These are phyloP conservation scores for Smutsia gigantea DNA, from an alignment of 2,797 vertebrate genomes.

Conservation along the genomic window DNA sequence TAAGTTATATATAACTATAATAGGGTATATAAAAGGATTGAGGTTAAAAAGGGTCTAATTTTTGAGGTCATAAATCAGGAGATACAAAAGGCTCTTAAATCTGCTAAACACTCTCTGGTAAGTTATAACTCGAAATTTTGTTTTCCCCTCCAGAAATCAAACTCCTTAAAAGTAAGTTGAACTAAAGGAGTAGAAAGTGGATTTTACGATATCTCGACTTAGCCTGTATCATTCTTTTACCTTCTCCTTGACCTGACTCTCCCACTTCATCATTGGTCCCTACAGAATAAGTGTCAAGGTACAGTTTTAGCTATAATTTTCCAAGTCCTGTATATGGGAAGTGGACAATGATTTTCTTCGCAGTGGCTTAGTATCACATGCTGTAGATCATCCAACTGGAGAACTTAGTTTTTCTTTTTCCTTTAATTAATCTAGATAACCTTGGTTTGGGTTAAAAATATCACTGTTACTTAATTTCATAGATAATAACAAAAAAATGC, in stretches of 20 bases:
- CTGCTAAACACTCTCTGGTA: background rate
- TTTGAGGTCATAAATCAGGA: background rate
- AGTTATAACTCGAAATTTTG: background rate
- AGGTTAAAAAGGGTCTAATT: background rate
- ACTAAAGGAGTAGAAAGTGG: background rate
- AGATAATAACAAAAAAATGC: slow-evolving; percentile 70
- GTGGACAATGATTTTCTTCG: slow-evolving; percentile 59
- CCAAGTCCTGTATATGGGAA: slow-evolving; percentile 51
- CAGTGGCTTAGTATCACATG: slow-evolving; percentile 12
- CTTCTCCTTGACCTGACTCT: background rate
- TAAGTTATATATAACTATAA: no score
- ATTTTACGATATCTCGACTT: background rate
- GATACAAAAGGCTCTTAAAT: background rate
- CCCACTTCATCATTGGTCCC: background rate
- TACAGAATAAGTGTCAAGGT: slow-evolving; percentile 36
- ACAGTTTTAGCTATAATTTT: slow-evolving; percentile 59
- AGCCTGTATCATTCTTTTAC: background rate
- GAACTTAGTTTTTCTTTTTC: background rate
- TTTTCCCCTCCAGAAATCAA: slow-evolving; percentile 38
- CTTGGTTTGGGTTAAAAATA: slow-evolving; percentile 82
- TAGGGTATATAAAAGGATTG: background rate
- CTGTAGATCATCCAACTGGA: slow-evolving; percentile 32
- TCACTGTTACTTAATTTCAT: slow-evolving; percentile 69
- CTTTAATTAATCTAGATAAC: slow-evolving; percentile 78
- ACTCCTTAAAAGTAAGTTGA: background rate